phyloP scores from a whole-genome alignment of 2,113 vertebrate species.

The Prinia subflava region DNA sequence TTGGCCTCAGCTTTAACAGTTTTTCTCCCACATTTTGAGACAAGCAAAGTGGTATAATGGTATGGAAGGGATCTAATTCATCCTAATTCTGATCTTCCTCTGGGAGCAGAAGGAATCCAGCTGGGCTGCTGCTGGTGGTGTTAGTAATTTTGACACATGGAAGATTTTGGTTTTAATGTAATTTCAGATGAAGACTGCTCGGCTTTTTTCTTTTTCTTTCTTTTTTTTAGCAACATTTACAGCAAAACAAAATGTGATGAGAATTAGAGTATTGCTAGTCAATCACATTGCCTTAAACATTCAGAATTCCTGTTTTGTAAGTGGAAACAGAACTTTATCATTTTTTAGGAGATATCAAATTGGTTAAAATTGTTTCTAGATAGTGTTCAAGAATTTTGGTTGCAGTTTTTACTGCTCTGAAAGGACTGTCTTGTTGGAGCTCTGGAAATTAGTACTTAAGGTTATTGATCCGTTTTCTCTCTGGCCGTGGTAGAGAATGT shows the following conservation, averaged over 20 bases:
- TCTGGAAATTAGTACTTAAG: neutral
- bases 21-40: neutral
- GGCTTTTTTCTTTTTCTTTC: neutral
- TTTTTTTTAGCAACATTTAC: neutral
- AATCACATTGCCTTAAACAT: neutral
- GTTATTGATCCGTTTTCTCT: slow-evolving; percentile 14
- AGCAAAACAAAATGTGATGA: neutral
- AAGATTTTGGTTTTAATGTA: neutral
- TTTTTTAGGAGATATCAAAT: neutral
- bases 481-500: neutral
- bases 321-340: neutral
- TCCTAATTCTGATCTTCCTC: slow-evolving; percentile 17
- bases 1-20: slow-evolving; percentile 48
- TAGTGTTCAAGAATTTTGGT: neutral
- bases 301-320: neutral
- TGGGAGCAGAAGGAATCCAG: neutral
- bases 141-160: neutral
- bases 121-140: neutral
- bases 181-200: neutral
- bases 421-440: neutral
- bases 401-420: neutral
- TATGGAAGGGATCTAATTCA: slow-evolving; percentile 44
- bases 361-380: neutral
- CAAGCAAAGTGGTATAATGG: slow-evolving; percentile 7
- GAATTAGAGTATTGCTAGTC: neutral